A percentile compares a stretch with the other conserved stretches of the same genome.
These are phyloP conservation scores for Apodemia hepburni DNA, from an alignment of 2,888 invertebrate genomes.

Conservation along the genomic window DNA sequence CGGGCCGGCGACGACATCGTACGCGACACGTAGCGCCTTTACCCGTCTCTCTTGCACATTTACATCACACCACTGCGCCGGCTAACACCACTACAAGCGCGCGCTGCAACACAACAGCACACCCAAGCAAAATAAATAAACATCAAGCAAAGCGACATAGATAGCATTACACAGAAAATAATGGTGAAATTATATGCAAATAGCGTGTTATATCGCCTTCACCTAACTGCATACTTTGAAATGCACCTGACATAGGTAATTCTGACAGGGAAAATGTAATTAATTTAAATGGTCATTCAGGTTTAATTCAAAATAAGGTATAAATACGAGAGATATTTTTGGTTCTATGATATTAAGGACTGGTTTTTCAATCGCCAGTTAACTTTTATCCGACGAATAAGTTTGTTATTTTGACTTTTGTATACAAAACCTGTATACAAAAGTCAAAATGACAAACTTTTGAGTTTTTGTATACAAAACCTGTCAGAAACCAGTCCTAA, in stretches of 20 bases:
- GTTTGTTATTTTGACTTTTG: no score
- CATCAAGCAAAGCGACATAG: conserved; percentile 48
- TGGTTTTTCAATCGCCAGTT: no score
- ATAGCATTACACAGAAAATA: conserved; percentile 33
- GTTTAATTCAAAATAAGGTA: no score
- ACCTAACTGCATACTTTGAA: background rate
- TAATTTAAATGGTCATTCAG: no score
- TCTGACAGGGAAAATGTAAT: no score
- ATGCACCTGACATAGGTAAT: background rate
- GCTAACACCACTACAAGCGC: conserved; percentile 61
- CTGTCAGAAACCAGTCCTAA: no score
- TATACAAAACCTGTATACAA: no score
- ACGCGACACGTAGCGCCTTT: conserved; percentile 36
- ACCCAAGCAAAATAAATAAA: conserved; percentile 71
- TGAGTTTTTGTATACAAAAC: no score
- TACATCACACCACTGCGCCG: conserved; percentile 59
- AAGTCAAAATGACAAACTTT: no score
- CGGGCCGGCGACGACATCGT: conserved; percentile 69
- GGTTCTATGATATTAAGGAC: no score
- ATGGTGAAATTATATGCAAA: background rate
- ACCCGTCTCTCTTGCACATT: conserved; percentile 39
- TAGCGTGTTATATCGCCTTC: background rate
- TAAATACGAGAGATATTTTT: no score
- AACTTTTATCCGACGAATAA: no score
- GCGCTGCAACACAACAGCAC: conserved; percentile 72